phyloP scores from a whole-genome alignment of 2,888 invertebrate species.

The Nemurella pictetii region DNA sequence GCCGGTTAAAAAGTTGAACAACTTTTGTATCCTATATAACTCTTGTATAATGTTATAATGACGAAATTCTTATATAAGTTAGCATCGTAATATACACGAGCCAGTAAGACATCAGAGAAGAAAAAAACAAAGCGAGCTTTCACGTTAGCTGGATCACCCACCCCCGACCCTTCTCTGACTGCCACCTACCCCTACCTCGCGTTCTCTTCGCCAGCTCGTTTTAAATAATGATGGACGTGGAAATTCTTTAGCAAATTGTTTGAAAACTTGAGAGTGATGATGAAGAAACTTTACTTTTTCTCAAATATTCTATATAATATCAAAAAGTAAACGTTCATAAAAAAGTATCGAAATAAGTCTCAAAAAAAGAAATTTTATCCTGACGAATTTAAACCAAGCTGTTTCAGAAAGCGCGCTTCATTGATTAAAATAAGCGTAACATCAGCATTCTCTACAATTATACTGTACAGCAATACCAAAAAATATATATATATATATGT shows the following conservation, averaged over 20 bases:
- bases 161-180: slow-evolving; percentile 14
- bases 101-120: slow-evolving; percentile 40
- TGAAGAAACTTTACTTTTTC: slow-evolving; percentile 27
- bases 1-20: slow-evolving; percentile 41
- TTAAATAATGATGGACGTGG: slow-evolving; percentile 40
- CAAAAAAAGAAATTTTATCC: slow-evolving; percentile 16
- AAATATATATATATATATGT: no score
- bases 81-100: slow-evolving; percentile 41
- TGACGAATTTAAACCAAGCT: not conserved
- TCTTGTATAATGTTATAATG: slow-evolving; percentile 48
- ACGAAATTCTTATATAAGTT: slow-evolving; percentile 52
- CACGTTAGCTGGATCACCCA: slow-evolving; percentile 24
- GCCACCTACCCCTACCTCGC: slow-evolving; percentile 25
- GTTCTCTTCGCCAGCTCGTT: slow-evolving; percentile 37
- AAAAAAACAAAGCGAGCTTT: slow-evolving; percentile 38
- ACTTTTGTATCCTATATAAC: slow-evolving; percentile 41
- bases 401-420: not conserved
- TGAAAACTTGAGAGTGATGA: slow-evolving; percentile 32
- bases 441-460: no score
- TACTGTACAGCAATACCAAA: no score
- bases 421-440: no score
- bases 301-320: slow-evolving; percentile 18
- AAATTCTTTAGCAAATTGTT: slow-evolving; percentile 41
- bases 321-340: slow-evolving; percentile 21
- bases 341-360: slow-evolving; percentile 5